A percentile compares a stretch with the other conserved stretches of the same genome.
Conservation (phyloP, 1,140 invertebrate species). For the Melanaphis sacchari region DNA sequence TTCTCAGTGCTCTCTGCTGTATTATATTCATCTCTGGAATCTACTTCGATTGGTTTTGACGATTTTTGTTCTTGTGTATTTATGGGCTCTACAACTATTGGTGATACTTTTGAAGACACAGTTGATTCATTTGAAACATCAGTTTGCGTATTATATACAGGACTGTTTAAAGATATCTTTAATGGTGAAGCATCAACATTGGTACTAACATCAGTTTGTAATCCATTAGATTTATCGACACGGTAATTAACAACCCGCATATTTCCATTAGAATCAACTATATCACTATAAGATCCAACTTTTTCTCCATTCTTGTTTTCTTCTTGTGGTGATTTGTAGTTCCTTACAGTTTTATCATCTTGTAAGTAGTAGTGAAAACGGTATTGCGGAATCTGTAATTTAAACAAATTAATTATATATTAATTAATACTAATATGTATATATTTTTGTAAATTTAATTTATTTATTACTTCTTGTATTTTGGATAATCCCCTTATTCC, state of each 20-base stretch:
- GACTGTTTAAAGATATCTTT: neutral
- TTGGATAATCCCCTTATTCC: slow-evolving; percentile 8
- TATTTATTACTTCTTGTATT: slow-evolving; percentile 41
- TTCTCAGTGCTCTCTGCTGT: neutral
- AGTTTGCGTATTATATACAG: neutral
- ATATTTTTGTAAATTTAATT: neutral
- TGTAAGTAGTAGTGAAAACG: slow-evolving; percentile 60
- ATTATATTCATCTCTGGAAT: neutral
- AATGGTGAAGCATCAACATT: neutral
- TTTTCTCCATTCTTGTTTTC: slow-evolving; percentile 61
- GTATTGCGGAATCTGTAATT: slow-evolving; percentile 56
- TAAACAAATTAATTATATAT: neutral
- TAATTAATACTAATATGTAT: neutral
- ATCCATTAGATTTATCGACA: slow-evolving; percentile 60
- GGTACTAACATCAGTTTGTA: slow-evolving; percentile 36
- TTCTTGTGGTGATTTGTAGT: slow-evolving; percentile 62
- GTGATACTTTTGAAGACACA: neutral
- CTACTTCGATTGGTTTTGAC: neutral
- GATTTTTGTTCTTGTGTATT: slow-evolving; percentile 22
- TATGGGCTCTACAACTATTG: slow-evolving; percentile 41
- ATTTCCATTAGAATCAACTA: slow-evolving; percentile 61
- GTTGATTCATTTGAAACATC: neutral
- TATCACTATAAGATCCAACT: slow-evolving; percentile 57
- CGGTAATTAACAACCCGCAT: slow-evolving; percentile 61
- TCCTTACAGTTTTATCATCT: slow-evolving; percentile 62